These are phyloP conservation scores for Erannis defoliaria DNA, from an alignment of 2,888 invertebrate species.

Conservation along the genomic window DNA sequence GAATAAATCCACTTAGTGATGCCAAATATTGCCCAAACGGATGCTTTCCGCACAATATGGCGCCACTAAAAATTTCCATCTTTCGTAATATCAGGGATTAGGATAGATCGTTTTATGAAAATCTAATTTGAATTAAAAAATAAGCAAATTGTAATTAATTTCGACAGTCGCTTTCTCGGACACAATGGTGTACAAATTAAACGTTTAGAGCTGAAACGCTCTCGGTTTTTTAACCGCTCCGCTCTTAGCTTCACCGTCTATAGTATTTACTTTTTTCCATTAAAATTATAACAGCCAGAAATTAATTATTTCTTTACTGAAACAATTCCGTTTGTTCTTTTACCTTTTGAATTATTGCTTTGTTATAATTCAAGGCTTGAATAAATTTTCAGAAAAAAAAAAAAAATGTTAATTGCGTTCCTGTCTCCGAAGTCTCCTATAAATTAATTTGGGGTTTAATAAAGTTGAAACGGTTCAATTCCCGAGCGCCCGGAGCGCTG, in stretches of 20 bases:
- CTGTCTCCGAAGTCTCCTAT: constrained; percentile 54
- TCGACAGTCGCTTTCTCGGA: constrained; percentile 62
- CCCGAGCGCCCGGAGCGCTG: constrained; percentile 65
- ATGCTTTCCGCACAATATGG: constrained; percentile 83
- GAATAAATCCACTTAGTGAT: constrained; percentile 77
- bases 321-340: constrained; percentile 48
- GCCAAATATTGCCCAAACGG: constrained; percentile 79
- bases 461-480: constrained; percentile 73
- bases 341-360: constrained; percentile 52
- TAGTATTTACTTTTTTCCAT: constrained; percentile 63
- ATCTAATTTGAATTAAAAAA: constrained; percentile 84
- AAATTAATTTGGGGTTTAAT: constrained; percentile 71
- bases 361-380: constrained; percentile 48
- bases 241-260: constrained; percentile 55
- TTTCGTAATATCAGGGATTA: constrained; percentile 83
- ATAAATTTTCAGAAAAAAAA: constrained; percentile 47
- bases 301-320: constrained; percentile 53
- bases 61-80: constrained; percentile 82
- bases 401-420: constrained; percentile 58
- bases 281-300: constrained; percentile 57
- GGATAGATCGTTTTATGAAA: constrained; percentile 72
- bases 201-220: constrained; percentile 58
- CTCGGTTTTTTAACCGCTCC: constrained; percentile 59
- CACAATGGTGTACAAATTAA: constrained; percentile 77
- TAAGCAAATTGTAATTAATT: constrained; percentile 82